Evolutionary conservation across 1,140 invertebrate genomes (phyloP).

Genomic region (Cataglyphis hispanica): DNA sequence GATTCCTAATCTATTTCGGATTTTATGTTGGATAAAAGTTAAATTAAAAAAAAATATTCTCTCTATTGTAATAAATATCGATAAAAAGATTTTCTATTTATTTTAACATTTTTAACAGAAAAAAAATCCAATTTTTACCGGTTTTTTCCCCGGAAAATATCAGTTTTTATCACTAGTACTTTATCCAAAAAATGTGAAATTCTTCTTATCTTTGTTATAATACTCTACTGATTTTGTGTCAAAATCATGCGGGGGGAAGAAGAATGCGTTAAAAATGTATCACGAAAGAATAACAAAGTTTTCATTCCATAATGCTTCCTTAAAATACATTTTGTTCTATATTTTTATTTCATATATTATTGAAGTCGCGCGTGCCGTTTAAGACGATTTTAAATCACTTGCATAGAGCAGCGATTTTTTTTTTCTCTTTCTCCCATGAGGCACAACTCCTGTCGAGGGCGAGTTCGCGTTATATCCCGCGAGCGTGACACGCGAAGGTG

Average conservation of each 20-base stretch:
- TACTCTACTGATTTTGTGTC: background rate
- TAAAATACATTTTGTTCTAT: background rate
- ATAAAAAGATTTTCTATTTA: no score
- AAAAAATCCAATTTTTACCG: no score
- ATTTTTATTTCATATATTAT: conserved; percentile 24
- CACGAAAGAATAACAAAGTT: background rate
- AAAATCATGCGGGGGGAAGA: background rate
- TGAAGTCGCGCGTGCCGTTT: background rate
- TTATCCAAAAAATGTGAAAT: no score
- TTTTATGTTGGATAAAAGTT: no score
- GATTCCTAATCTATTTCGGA: no score
- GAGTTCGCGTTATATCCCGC: conserved; percentile 36
- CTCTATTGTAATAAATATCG: no score
- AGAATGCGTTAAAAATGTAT: background rate
- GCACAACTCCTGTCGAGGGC: conserved; percentile 20
- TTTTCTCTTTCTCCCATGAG: background rate
- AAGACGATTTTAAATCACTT: conserved; percentile 34
- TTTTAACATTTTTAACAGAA: no score
- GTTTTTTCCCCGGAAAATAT: no score
- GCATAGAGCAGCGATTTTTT: background rate
- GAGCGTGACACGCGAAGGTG: conserved; percentile 68
- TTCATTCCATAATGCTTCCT: background rate
- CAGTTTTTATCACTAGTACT: no score
- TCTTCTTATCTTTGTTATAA: no score
- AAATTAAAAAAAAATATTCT: no score